These are phyloP conservation scores for Campoletis sonorensis DNA, from an alignment of 1,140 invertebrate genomes.

Conservation along the genomic window DNA sequence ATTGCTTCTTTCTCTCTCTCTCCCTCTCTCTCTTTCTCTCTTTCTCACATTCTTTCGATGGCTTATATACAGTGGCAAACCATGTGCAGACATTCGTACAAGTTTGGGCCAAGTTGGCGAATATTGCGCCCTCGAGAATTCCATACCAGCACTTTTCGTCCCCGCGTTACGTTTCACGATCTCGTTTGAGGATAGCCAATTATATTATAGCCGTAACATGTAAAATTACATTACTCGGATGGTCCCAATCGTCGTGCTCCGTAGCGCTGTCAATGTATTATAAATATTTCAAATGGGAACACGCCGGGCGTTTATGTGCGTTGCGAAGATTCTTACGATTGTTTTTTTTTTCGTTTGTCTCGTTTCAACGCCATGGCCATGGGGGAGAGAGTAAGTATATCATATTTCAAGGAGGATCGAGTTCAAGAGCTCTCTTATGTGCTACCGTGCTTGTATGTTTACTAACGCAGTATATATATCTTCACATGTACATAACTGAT, in stretches of 20 bases:
- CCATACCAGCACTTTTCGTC: background rate
- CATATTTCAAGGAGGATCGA: constrained; percentile 27
- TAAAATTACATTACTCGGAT: constrained; percentile 2
- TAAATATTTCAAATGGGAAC: background rate
- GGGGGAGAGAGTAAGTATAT: constrained; percentile 12
- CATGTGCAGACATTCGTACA: background rate
- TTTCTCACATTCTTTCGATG: background rate
- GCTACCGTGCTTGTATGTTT: background rate
- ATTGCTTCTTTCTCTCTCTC: background rate
- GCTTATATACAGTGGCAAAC: background rate
- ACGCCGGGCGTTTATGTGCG: background rate
- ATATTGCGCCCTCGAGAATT: constrained; percentile 33
- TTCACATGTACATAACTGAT: background rate
- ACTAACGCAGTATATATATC: background rate
- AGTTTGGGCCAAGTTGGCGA: constrained; percentile 19
- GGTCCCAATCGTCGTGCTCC: background rate
- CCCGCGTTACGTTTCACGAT: background rate
- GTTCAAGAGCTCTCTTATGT: constrained; percentile 27
- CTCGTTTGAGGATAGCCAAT: constrained; percentile 12
- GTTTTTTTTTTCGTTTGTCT: background rate
- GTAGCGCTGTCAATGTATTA: background rate
- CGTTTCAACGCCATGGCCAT: background rate
- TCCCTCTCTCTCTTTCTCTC: background rate
- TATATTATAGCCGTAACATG: constrained; percentile 12
- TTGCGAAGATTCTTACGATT: background rate